Evolutionary conservation across 2,888 invertebrate genomes (phyloP).

Genomic region (Xestoiulus laeticollis): DNA sequence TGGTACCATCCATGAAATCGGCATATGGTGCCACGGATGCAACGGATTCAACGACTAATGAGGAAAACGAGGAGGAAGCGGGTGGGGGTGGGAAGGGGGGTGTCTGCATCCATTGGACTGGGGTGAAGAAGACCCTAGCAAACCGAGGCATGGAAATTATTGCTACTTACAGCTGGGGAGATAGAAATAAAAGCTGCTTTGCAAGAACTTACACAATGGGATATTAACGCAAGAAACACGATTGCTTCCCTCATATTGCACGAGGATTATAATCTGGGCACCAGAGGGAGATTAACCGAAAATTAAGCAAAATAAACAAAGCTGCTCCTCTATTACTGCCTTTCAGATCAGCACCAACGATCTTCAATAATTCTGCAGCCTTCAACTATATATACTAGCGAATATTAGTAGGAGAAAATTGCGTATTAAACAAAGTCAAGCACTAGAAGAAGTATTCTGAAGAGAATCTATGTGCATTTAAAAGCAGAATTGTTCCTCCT

Average conservation of each 20-base stretch:
- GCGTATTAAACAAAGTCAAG: background rate
- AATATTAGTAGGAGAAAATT: background rate
- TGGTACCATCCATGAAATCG: constrained; percentile 1
- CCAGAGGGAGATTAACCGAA: constrained; percentile 37
- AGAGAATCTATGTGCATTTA: no score
- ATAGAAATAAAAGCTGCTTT: constrained; percentile 28
- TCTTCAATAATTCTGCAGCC: background rate
- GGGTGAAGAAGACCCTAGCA: background rate
- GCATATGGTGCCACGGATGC: background rate
- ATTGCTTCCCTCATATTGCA: constrained; percentile 3
- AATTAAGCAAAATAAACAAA: constrained; percentile 34
- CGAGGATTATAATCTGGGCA: constrained; percentile 24
- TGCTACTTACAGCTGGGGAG: constrained; percentile 37
- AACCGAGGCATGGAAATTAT: background rate
- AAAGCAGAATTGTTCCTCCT: no score
- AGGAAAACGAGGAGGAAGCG: background rate
- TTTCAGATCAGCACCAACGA: background rate
- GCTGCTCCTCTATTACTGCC: constrained; percentile 20
- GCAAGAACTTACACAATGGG: constrained; percentile 29
- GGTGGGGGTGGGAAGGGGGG: no score
- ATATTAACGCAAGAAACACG: constrained; percentile 34
- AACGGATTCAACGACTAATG: background rate
- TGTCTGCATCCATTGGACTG: no score
- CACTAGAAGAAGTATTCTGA: no score
- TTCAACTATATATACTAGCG: background rate